Base-by-base conservation (phyloP, 2,797 vertebrate species). In the Rhadinocentrus ornatus region DNA sequence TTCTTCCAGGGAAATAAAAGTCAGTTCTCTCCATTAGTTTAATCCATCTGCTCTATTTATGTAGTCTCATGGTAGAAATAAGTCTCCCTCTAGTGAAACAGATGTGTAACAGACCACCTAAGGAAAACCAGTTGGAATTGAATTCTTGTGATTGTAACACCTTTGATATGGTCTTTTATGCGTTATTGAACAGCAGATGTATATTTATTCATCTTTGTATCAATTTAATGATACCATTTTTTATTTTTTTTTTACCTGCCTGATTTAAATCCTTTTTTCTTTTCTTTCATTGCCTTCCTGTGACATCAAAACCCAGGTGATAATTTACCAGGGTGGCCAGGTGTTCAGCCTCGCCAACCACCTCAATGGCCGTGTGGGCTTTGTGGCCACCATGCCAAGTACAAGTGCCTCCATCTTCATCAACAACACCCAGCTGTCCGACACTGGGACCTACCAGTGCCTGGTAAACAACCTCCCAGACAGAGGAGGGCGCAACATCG, bases 391-490 rank as follows among this genome's bases (percentile, higher is more conserved):
- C 78, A 98, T 99, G 98, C 98, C 98, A 83, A 96, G 96, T 86
- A 99, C 96, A 94, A 99, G 97, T 94, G 98, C 97, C 94, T 99
- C 98, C 85, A 96, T 99, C 92, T 97, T 99, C 94, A 99, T 99
- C 94, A 99, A 99, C 93, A 99, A 97, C 91, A 99, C 97, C 54
- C 97, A 98, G 93, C 95, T 99, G 7, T 96, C 97, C 0, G 98
- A 99, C 92, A 99, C 98, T 1, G 98, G 97, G 84, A 99, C 98
- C 0, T 99, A 99, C 94, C 98, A 99, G 93, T 99, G 98, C 91
- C 95, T 99, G 93, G 98, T 99, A 90, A 99, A 99, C 94, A 99
- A 99, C 85, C 94, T 97, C 69, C 98, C 97, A 0, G 98, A 99
- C 87, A 93, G 96, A 92, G 97, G 96, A 4, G 95, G 96, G 68